These are phyloP conservation scores for Synanthedon formicaeformis DNA, from an alignment of 2,888 invertebrate genomes.

Conservation along the genomic window DNA sequence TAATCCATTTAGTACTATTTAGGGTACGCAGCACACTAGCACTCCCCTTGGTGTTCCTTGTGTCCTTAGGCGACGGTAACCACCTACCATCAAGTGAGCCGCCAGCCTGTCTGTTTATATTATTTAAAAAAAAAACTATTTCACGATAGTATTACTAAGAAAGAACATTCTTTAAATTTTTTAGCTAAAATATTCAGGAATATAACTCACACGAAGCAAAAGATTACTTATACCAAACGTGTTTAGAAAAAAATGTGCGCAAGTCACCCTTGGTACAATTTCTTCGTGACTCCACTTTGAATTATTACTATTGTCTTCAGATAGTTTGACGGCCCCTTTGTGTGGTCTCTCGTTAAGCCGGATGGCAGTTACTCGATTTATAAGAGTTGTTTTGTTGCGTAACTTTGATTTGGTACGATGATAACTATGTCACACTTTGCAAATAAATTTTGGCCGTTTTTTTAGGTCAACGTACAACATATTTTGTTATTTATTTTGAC, in stretches of 20 bases:
- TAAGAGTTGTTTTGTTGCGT: slow-evolving; percentile 9
- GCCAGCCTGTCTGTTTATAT: too few relatives aligned
- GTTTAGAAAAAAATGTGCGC: not conserved
- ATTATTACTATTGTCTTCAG: slow-evolving; percentile 1
- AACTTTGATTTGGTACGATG: slow-evolving; percentile 8
- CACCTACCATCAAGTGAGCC: too few relatives aligned
- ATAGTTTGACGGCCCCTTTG: slow-evolving; percentile 9
- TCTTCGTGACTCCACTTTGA: not conserved
- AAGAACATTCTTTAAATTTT: too few relatives aligned
- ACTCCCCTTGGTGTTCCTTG: too few relatives aligned
- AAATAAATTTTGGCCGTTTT: not conserved
- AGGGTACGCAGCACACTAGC: too few relatives aligned
- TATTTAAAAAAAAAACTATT: too few relatives aligned
- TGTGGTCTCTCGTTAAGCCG: not conserved
- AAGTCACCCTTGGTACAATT: not conserved
- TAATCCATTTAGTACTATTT: too few relatives aligned
- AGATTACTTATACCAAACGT: not conserved
- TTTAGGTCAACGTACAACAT: not conserved
- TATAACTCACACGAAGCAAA: not conserved
- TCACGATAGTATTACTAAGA: too few relatives aligned
- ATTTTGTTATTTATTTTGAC: too few relatives aligned
- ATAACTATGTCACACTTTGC: slow-evolving; percentile 3
- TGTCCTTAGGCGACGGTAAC: too few relatives aligned
- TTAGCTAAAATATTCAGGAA: too few relatives aligned
- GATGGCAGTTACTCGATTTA: slow-evolving; percentile 7